Base-by-base conservation (phyloP, 1,140 invertebrate species). In the Pseudomyrmex flavicornis region DNA sequence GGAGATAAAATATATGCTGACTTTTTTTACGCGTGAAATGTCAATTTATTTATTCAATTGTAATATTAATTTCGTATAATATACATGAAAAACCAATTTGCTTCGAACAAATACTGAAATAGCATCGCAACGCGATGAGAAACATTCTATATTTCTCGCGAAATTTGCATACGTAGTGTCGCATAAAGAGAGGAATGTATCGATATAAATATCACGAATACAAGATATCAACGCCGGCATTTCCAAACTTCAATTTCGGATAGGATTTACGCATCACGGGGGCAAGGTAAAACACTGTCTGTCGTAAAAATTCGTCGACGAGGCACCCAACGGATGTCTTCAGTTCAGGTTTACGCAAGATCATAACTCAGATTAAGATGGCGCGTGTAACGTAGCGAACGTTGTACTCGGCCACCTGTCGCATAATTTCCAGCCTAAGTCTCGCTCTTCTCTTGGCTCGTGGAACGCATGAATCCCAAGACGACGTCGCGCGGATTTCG, bases 361-460 rank as follows among this genome's bases (percentile, higher is more conserved):
- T 89, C 76, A 84, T 88, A 84, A 88, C 75, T 88, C 83, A 79
- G 83, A 90, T 88, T 87, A 85, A 75, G 80, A 70, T 54, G 66
- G 56, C 70, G 52, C 61, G 77, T 35, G 35, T 89, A 83, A 84
- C 74, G 66, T 58, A 52, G 66, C 50, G 22, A 63, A 56, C 76
- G 69, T 76, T 84, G 74, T 56, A 73, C 75, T 83, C 88, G 68
- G 83, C 84, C 84, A 88, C 85, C 88, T 89, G 84, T 87, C 73
- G 84, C 74, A 89, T 89, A 86, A 89, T 89, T 88, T 84, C 88
- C 65, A 70, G 66, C 56, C 80, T 77, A 88, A 83, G 70, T 66
- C 75, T 74, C 13, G 46, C 13, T 13, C 50, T 52, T 15, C 50
- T 22, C 48, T 10, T 48, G 50, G 20, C 54, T 26, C 63, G 59